Evolutionary conservation across 2,797 vertebrate species (phyloP).

Genomic region (Astyanax mexicanus): DNA sequence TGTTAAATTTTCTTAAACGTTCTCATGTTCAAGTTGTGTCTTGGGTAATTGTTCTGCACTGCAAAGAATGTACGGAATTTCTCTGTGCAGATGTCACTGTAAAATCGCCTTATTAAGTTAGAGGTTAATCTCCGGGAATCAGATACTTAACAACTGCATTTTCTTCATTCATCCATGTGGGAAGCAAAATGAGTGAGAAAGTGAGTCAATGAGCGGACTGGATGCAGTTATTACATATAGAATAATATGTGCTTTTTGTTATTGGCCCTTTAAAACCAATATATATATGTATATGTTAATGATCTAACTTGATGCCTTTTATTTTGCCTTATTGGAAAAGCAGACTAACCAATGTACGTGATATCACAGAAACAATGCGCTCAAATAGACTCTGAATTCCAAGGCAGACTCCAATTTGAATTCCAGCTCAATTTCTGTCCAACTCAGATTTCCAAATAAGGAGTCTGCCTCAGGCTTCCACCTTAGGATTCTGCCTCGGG

Average conservation of each 20-base stretch:
- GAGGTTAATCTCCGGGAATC: constrained; percentile 20
- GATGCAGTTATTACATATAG: neutral
- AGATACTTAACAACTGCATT: neutral
- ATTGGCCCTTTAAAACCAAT: neutral
- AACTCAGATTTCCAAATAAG: too few relatives aligned
- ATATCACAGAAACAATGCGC: too few relatives aligned
- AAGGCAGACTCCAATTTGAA: too few relatives aligned
- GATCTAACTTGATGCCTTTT: too few relatives aligned
- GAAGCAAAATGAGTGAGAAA: neutral
- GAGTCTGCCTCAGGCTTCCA: too few relatives aligned
- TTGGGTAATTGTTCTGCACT: constrained; percentile 8
- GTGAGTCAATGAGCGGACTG: neutral
- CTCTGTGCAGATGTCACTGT: constrained; percentile 15
- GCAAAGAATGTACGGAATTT: constrained; percentile 37
- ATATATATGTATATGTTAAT: too few relatives aligned
- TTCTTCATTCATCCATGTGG: neutral
- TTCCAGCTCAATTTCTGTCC: too few relatives aligned
- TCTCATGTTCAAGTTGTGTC: constrained; percentile 11
- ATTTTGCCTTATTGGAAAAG: too few relatives aligned
- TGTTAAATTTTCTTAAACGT: neutral
- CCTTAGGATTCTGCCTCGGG: too few relatives aligned
- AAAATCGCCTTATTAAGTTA: constrained; percentile 15
- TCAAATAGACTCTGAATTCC: too few relatives aligned
- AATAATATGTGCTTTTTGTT: neutral
- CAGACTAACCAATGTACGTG: too few relatives aligned